These are phyloP conservation scores for Gymnobelideus leadbeateri DNA, from an alignment of 2,113 vertebrate genomes.

Conservation along the genomic window DNA sequence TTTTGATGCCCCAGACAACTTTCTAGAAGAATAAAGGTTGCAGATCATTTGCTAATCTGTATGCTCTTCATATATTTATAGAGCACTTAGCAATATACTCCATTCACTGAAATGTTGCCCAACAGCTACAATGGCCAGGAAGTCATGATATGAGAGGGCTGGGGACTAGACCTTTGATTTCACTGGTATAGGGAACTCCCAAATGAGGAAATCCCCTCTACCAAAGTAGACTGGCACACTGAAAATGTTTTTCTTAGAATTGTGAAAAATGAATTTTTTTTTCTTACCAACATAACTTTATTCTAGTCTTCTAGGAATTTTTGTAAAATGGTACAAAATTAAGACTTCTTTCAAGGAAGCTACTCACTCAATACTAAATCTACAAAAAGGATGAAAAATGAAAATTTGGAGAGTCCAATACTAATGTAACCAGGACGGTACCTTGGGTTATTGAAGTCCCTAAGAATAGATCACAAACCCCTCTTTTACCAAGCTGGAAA, in stretches of 20 bases:
- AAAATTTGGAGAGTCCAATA: not conserved
- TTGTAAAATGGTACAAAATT: not conserved
- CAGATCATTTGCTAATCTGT: not conserved
- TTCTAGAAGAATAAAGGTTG: not conserved
- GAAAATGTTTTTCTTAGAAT: not conserved
- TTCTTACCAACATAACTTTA: not conserved
- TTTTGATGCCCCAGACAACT: not conserved
- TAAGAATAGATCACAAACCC: not conserved
- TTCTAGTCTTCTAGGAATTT: not conserved
- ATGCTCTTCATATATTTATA: not conserved
- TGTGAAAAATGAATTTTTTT: not conserved
- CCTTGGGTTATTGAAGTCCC: not conserved
- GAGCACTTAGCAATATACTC: not conserved
- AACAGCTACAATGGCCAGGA: not conserved
- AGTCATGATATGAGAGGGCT: not conserved
- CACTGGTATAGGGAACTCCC: not conserved
- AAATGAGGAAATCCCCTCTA: not conserved
- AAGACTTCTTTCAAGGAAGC: not conserved
- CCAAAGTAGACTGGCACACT: not conserved
- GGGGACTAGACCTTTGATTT: not conserved
- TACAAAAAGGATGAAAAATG: not conserved
- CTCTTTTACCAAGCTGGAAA: not conserved
- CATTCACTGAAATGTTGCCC: not conserved
- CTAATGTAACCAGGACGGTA: not conserved
- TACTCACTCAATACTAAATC: not conserved